These are phyloP conservation scores for Latrodectus geometricus DNA, from an alignment of 1,140 invertebrate genomes.

Conservation along the genomic window DNA sequence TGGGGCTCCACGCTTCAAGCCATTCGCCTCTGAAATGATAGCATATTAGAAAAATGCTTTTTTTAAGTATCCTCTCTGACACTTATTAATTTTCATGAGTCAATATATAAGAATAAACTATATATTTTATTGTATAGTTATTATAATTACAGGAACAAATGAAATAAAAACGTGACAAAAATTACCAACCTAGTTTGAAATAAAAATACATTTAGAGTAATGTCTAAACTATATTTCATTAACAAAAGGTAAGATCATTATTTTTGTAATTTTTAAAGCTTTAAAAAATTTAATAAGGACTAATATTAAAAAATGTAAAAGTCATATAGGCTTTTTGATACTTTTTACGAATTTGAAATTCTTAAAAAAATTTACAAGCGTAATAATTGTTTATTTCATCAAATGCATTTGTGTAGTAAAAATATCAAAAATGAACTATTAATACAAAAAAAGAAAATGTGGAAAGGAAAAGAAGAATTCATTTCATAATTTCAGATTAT, in stretches of 20 bases:
- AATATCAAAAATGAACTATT: no score
- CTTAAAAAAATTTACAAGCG: no score
- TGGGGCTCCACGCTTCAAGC: conserved; percentile 51
- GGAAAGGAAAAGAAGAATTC: no score
- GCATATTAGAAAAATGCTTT: background rate
- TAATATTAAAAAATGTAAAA: no score
- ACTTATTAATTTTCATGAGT: background rate
- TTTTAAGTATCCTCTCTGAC: background rate
- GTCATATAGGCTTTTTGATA: no score
- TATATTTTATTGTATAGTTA: background rate
- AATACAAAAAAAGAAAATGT: no score
- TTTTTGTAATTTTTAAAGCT: conserved; percentile 67
- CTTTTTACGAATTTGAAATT: no score
- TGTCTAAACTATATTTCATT: background rate
- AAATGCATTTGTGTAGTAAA: no score
- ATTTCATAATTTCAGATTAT: no score
- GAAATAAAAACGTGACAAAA: background rate
- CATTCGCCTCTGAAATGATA: conserved; percentile 51
- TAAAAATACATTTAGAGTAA: no score
- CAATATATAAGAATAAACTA: background rate
- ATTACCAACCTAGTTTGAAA: background rate
- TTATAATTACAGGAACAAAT: background rate
- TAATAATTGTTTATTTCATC: no score
- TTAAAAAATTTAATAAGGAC: no score
- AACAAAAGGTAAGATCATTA: conserved; percentile 32